Base-by-base conservation (phyloP, 2,797 vertebrate genomes). In the Microcaecilia unicolor region DNA sequence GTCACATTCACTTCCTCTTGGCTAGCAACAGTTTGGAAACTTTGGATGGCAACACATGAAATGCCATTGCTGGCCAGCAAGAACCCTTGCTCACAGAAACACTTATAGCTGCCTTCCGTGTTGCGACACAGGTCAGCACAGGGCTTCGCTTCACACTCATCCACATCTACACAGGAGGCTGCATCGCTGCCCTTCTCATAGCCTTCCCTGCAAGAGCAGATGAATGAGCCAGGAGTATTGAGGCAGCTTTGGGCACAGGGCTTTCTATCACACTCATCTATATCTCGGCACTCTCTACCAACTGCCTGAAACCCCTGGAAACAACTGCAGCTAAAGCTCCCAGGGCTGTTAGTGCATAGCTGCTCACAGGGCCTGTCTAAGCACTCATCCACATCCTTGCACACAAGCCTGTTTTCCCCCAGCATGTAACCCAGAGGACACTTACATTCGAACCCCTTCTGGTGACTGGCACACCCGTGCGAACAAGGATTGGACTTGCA, bases 221-320 rank as follows among this genome's bases (percentile, higher is more conserved):
- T 48, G 48, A 74, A 85, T 10, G 76, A 49, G 11, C 81, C 80
- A 0, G 31, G 58, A 1, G 56, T 30, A 8, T 85, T 85, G 43
- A 74, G 34, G 46, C 83, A 85, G 22, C 64, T 40, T 38, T 85
- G 81, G 3, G 48, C 20, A 16, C 81, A 84, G 11, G 56, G 26
- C 0, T 22, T 34, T 1, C 38, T 33, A 11, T 41, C 44, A 0
- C 83, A 84, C 29, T 84, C 81, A 0, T 85, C 77, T 21, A 73
- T 27, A 1, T 85, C 81, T 1, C 9, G 31, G 17, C 83, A 85
- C 1, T 2, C 10, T 18, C 0, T 20, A 12, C 23, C 42, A 1
- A 27, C 21, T 1, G 42, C 31, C 11, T 13, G 31, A 35, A 71
- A 86, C 26, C 83, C 83, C 0, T 8, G 10, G 4, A 2, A 28